A percentile compares a stretch with the other conserved stretches of the same genome.
Evolutionary conservation across 2,888 invertebrate species (phyloP).

Genomic region (Agrochola lota): DNA sequence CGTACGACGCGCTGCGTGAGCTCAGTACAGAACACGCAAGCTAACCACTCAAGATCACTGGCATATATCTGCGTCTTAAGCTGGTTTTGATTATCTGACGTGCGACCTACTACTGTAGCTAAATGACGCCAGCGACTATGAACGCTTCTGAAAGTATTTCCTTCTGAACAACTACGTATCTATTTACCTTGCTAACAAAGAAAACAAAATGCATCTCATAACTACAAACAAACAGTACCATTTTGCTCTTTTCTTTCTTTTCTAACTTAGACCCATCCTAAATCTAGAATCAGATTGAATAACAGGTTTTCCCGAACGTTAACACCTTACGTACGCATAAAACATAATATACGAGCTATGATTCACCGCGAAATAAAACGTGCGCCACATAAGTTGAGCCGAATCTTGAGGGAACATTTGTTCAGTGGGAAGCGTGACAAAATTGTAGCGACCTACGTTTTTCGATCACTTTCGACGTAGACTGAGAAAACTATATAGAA

Average conservation of each 20-base stretch:
- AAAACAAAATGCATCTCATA: neutral
- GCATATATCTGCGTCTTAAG: too few species aligned
- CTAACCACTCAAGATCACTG: too few species aligned
- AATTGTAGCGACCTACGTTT: conserved; percentile 86
- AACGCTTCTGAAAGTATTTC: neutral
- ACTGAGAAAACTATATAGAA: conserved; percentile 8
- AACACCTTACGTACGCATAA: conserved; percentile 77
- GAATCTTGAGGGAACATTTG: conserved; percentile 88
- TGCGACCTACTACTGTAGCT: neutral
- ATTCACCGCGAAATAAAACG: conserved; percentile 85
- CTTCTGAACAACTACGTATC: neutral
- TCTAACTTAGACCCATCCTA: neutral
- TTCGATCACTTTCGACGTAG: conserved; percentile 80
- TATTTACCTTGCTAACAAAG: neutral
- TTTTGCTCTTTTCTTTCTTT: neutral
- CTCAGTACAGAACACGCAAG: too few species aligned
- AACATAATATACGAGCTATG: conserved; percentile 79
- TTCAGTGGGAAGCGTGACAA: conserved; percentile 89
- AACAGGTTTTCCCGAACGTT: conserved; percentile 68
- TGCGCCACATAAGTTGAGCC: conserved; percentile 87
- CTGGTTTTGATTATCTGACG: neutral
- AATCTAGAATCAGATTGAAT: conserved; percentile 30
- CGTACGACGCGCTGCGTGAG: too few species aligned
- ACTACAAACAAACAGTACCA: neutral
- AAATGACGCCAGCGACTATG: too few species aligned